Percentiles rank a stretch among this genome's conserved stretches.
Conservation (phyloP, 2,888 invertebrate genomes). For the Chrysomela aeneicollis region DNA sequence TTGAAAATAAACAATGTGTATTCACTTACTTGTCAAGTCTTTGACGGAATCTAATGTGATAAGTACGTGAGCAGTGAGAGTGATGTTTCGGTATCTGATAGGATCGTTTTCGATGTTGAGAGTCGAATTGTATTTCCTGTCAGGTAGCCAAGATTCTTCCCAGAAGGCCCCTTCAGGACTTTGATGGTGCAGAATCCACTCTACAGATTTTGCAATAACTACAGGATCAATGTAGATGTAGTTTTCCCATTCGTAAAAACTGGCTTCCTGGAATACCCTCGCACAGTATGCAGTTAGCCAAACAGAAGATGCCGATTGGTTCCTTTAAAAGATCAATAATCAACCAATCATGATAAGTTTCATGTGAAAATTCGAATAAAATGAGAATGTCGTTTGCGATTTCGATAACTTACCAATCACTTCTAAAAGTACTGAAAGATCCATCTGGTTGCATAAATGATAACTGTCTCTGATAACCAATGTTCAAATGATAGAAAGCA, state of each 20-base stretch:
- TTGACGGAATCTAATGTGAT: slow-evolving; percentile 86
- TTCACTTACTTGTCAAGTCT: slow-evolving; percentile 69
- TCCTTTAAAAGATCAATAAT: slow-evolving; percentile 64
- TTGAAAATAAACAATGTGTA: no score
- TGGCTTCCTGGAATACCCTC: slow-evolving; percentile 88
- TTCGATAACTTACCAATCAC: slow-evolving; percentile 91
- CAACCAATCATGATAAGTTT: not conserved
- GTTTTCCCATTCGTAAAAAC: slow-evolving; percentile 97
- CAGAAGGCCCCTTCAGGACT: slow-evolving; percentile 87
- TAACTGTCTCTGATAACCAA: slow-evolving; percentile 87
- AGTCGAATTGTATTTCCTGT: slow-evolving; percentile 86
- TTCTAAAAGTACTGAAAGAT: slow-evolving; percentile 89
- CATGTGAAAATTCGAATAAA: no score
- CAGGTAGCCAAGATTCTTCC: slow-evolving; percentile 86
- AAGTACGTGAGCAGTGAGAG: slow-evolving; percentile 91
- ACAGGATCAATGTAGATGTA: slow-evolving; percentile 91
- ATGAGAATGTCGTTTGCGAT: no score
- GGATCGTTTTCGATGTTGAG: slow-evolving; percentile 64
- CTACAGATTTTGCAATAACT: slow-evolving; percentile 84
- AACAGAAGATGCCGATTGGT: slow-evolving; percentile 85
- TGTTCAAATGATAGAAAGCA: slow-evolving; percentile 89
- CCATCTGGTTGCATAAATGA: slow-evolving; percentile 92
- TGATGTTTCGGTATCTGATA: slow-evolving; percentile 79
- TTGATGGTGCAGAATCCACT: slow-evolving; percentile 89
- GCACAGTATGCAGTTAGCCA: slow-evolving; percentile 94